phyloP scores from a whole-genome alignment of 2,113 vertebrate species.

The Sigmodon hispidus region DNA sequence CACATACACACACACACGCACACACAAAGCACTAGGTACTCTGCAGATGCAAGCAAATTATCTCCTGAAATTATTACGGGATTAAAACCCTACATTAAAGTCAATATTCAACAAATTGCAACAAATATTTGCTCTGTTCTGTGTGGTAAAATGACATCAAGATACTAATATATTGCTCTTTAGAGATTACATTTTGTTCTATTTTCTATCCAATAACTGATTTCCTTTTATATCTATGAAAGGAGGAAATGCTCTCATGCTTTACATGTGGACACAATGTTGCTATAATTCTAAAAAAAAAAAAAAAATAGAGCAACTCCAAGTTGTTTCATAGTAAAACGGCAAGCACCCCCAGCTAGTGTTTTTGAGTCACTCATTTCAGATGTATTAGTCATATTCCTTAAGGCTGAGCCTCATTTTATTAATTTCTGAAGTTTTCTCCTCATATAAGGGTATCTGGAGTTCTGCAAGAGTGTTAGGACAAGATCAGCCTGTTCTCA shows the following conservation, averaged over 20 bases:
- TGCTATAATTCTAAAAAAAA: not conserved
- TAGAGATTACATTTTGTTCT: not conserved
- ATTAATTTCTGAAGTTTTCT: constrained; percentile 75
- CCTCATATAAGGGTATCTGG: constrained; percentile 62
- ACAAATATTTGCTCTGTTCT: constrained; percentile 24
- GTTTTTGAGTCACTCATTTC: constrained; percentile 68
- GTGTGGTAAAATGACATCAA: not conserved
- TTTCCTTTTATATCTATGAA: constrained; percentile 43
- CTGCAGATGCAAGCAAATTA: not conserved
- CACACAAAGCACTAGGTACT: not conserved
- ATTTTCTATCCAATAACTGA: not conserved
- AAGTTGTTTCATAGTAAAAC: constrained; percentile 47
- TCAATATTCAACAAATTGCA: constrained; percentile 28
- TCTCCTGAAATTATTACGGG: not conserved
- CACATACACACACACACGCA: not conserved
- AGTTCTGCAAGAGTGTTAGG: constrained; percentile 65
- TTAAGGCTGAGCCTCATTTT: constrained; percentile 72
- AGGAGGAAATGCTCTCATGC: constrained; percentile 29
- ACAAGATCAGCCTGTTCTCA: constrained; percentile 79
- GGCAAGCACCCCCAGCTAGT: not conserved
- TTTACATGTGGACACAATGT: constrained; percentile 33
- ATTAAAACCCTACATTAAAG: constrained; percentile 7
- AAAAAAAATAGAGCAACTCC: constrained; percentile 43
- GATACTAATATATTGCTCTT: not conserved
- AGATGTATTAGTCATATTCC: constrained; percentile 73